Evolutionary conservation across 1,140 invertebrate genomes (phyloP), one percentile per base, ranked within the genome.

Genomic region (Lepidurus couesii): DNA sequence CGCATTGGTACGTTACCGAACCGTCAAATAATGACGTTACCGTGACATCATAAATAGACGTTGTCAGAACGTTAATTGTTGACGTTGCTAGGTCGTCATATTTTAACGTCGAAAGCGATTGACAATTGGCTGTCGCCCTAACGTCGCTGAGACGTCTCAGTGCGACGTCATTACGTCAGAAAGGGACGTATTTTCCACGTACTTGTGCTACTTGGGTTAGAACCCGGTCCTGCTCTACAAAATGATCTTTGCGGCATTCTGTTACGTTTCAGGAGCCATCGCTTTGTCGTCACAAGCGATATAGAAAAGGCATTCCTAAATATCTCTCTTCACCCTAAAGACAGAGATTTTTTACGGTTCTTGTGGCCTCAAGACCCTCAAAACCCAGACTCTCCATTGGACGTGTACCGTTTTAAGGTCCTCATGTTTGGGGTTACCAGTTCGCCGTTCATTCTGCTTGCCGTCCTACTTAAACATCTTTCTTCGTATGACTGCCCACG

Each of bases 211-310:
- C n/a, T n/a, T n/a, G n/a, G n/a, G n/a, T 26, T n/a, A n/a, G 26
- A 42, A 11, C 7, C n/a, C 43, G 74, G 74, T 1, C 74, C 74
- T 13, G 26, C 13, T 79, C 75, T 77, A 76, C 82, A 82, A 78
- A 75, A 43, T 81, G 80, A 65, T 53, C 42, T 83, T 34, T 80
- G 82, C 13, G 34, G 43, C 44, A 77, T 82, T 9, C 13, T 84
- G 1, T 9, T 82, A 16, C 26, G 81, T 34, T 83, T 83, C 75
- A 42, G 82, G 79, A 45, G 45, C 11, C 80, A 81, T 47, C 43
- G 44, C 10, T 80, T 82, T 75, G 84, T 83, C 2, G 75, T 85
- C 34, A 83, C 81, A 13, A 82, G 82, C n/a, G 85, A 86, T 79
- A 83, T 86, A 4, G 79, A 82, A 44, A 85, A 85, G 77, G 75